These are phyloP conservation scores for Ptychobarbus kaznakovi DNA, from an alignment of 2,797 vertebrate genomes.

Conservation along the genomic window DNA sequence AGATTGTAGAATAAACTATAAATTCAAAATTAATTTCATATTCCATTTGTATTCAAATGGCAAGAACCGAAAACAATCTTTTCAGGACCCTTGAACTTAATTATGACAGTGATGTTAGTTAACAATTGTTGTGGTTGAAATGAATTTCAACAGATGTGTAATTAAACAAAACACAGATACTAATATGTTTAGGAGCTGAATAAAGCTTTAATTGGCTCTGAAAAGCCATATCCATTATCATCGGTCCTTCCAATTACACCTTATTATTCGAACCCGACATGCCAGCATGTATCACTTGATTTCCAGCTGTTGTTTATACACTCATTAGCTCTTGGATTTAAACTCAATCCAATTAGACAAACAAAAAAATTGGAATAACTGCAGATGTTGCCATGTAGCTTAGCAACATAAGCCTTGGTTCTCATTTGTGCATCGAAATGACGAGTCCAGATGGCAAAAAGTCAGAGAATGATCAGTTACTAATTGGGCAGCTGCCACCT, in stretches of 20 bases:
- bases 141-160: neutral
- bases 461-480: slow-evolving; percentile 29
- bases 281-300: slow-evolving; percentile 43
- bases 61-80: neutral
- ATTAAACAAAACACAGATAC: slow-evolving; percentile 31
- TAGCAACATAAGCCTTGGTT: slow-evolving; percentile 41
- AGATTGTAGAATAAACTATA: neutral
- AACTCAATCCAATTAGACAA: slow-evolving; percentile 60
- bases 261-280: slow-evolving; percentile 30
- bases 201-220: slow-evolving; percentile 55
- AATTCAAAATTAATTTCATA: neutral
- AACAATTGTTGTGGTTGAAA: slow-evolving; percentile 4
- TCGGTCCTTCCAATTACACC: slow-evolving; percentile 54
- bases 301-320: slow-evolving; percentile 50
- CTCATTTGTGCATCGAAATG: slow-evolving; percentile 43
- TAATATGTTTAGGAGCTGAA: slow-evolving; percentile 7
- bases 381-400: slow-evolving; percentile 51
- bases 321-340: slow-evolving; percentile 59
- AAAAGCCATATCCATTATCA: slow-evolving; percentile 40
- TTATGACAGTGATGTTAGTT: slow-evolving; percentile 4
- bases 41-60: slow-evolving; percentile 5
- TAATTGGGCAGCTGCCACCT: slow-evolving; percentile 46
- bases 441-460: slow-evolving; percentile 51
- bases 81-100: neutral
- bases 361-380: slow-evolving; percentile 53